Evolutionary conservation across 2,888 invertebrate genomes (phyloP), one percentile per base, ranked within the genome.

Genomic region (Pseudanteris insignis): DNA sequence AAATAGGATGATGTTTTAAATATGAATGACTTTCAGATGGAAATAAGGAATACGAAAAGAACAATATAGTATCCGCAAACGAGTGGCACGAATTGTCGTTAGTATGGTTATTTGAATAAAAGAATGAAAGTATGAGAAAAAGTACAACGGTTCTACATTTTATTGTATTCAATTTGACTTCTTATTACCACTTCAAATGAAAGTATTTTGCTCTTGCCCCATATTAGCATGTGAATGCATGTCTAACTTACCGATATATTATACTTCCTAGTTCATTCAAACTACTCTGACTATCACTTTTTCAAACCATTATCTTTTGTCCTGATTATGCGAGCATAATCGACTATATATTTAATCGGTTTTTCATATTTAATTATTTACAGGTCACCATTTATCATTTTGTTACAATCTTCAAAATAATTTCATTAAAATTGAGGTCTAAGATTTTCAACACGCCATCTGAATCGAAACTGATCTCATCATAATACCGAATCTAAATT

Each of bases 181-280:
- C 47, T 38, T 58, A 67, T 66, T 64, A 69, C 67, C 67, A 70
- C 66, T 67, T 57, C 36, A 38, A 41, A 30, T 69, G 62, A 65
- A 51, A 46, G 61, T 67, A 71, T 71, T 74, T 75, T 76, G 74
- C 72, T 74, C 69, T 70, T 67, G 67, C 67, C 66, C 41, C 44
- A 61, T 62, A 77, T 77, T 76, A 76, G 67, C 77, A 77, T 76
- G 61, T 74, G 73, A 77, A 77, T 75, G 68, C 67, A 64, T 60
- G 37, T 29, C 58, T 25, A 26, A 59, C 46, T 64, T 65, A 63
- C 66, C 69, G 65, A 75, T 76, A 74, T 75, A 73, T 71, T 70
- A 70, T 68, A 68, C 67, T 69, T 68, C 47, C 21, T 21, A 14
- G 21, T 43, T 9, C 12, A 2, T 9, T 10, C 12, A 12, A 12